A percentile compares a stretch with the other conserved stretches of the same genome.
Conservation (phyloP, 2,888 invertebrate species). For the Timandra comae region DNA sequence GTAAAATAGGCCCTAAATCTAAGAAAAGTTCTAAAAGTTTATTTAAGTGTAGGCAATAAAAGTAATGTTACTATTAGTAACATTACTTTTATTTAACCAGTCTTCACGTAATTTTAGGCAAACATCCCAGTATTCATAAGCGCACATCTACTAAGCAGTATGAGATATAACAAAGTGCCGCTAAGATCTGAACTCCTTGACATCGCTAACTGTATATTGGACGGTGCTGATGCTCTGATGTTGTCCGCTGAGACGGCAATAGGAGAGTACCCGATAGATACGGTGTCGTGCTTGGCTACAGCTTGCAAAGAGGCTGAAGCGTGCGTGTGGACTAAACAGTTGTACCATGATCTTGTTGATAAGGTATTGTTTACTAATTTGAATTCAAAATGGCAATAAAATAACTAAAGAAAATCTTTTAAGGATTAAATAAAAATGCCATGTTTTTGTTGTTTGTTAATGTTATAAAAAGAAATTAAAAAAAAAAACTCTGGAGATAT, state of each 20-base stretch:
- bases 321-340: slow-evolving; percentile 76
- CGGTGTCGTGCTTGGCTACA: slow-evolving; percentile 56
- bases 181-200: slow-evolving; percentile 80
- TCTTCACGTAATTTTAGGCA: too few relatives aligned
- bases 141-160: slow-evolving; percentile 52
- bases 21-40: too few relatives aligned
- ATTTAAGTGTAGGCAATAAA: too few relatives aligned
- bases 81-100: too few relatives aligned
- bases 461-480: too few relatives aligned
- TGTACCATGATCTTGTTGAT: slow-evolving; percentile 58
- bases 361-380: slow-evolving; percentile 41
- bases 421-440: too few relatives aligned
- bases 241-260: slow-evolving; percentile 83
- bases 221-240: slow-evolving; percentile 83
- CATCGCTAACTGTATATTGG: slow-evolving; percentile 84
- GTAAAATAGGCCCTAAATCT: too few relatives aligned
- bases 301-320: slow-evolving; percentile 83
- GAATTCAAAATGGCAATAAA: too few relatives aligned
- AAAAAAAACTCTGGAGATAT: too few relatives aligned
- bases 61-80: too few relatives aligned
- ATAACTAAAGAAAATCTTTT: too few relatives aligned
- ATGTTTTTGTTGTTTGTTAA: too few relatives aligned
- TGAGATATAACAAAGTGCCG: slow-evolving; percentile 47
- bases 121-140: slow-evolving; percentile 51
- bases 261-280: slow-evolving; percentile 76